Conservation (phyloP, 2,113 vertebrate genomes). For the Acrocephalus arundinaceus region DNA sequence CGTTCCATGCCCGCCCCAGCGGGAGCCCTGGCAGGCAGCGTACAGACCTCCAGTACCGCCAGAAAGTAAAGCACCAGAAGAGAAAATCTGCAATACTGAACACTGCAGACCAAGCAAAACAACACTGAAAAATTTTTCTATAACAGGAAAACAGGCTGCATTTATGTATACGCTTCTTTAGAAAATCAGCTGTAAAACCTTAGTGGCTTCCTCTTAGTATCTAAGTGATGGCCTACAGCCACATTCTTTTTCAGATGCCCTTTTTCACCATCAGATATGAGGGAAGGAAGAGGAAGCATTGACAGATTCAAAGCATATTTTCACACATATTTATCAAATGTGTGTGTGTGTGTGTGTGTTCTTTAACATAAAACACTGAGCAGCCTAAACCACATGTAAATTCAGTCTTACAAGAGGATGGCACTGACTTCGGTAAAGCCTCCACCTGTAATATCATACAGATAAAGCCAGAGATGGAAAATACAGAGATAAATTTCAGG, state of each 20-base stretch:
- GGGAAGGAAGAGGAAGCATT: background rate
- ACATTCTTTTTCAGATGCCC: background rate
- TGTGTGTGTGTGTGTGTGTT: background rate
- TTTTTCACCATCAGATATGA: background rate
- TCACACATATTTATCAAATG: background rate
- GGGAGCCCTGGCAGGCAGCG: rapidly evolving
- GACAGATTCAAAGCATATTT: background rate
- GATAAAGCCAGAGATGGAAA: background rate
- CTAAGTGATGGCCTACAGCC: background rate
- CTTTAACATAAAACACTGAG: background rate
- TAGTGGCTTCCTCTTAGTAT: background rate
- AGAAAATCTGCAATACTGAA: background rate
- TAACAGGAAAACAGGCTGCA: background rate
- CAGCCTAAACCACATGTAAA: background rate
- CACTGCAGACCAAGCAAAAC: background rate
- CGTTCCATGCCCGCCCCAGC: rapidly evolving
- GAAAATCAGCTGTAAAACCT: background rate
- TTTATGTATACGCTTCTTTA: background rate
- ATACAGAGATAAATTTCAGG: background rate
- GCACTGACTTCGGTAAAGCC: background rate
- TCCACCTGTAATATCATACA: background rate
- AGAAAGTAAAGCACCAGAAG: background rate
- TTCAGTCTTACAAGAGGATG: background rate
- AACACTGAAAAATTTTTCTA: background rate
- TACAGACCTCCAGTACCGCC: background rate